Percentiles rank a stretch among this genome's conserved stretches.
Evolutionary conservation across 2,888 invertebrate species (phyloP).

Genomic region (Dryobota labecula): DNA sequence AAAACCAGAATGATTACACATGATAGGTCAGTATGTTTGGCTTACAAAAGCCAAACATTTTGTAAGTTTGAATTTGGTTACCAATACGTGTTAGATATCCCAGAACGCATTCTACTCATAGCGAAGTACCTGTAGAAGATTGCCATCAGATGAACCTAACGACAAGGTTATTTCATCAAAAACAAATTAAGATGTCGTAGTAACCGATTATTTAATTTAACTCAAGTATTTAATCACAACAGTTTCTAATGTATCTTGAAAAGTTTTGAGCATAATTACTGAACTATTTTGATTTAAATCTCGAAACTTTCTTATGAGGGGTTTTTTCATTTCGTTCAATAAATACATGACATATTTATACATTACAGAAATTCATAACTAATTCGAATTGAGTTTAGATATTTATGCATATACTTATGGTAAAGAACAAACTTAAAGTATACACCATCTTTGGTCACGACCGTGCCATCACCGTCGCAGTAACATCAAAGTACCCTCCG

Average conservation of each 20-base stretch:
- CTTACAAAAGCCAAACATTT: too few species aligned
- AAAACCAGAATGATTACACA: too few species aligned
- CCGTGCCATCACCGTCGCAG: too few species aligned
- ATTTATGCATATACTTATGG: too few species aligned
- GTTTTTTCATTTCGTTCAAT: background rate
- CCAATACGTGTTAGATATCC: too few species aligned
- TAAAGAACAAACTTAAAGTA: too few species aligned
- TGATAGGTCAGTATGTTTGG: too few species aligned
- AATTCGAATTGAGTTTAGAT: background rate
- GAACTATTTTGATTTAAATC: background rate
- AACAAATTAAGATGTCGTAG: background rate
- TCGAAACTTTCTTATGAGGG: background rate
- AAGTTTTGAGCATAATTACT: background rate
- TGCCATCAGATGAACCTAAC: background rate
- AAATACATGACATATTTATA: background rate
- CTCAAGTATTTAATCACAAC: background rate
- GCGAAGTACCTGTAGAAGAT: background rate
- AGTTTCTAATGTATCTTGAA: too few species aligned
- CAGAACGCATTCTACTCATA: background rate
- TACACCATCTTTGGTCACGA: background rate
- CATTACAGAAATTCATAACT: background rate
- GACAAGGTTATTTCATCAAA: background rate
- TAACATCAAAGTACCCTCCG: slow-evolving; percentile 14
- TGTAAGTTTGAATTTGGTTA: too few species aligned
- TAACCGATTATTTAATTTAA: background rate